A percentile compares a stretch with the other conserved stretches of the same genome.
Conservation (phyloP, 2,888 invertebrate genomes). For the Leucophenga maculata region DNA sequence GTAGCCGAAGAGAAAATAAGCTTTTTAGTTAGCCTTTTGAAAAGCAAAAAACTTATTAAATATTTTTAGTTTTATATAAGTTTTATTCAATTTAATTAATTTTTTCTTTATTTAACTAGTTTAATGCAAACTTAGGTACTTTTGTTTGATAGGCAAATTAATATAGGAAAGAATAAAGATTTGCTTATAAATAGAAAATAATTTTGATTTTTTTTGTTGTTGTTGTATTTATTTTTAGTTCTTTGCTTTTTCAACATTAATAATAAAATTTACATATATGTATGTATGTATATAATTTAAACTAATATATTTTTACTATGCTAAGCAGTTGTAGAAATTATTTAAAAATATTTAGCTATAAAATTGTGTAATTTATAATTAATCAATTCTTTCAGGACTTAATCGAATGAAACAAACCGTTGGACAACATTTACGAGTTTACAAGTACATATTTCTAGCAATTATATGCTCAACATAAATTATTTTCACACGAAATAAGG, state of each 20-base stretch:
- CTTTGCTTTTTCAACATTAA: neutral
- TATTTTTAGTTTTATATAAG: neutral
- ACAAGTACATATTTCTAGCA: neutral
- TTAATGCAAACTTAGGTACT: slow-evolving; percentile 21
- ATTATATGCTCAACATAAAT: slow-evolving; percentile 2
- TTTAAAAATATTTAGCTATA: slow-evolving; percentile 17
- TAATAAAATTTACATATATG: neutral
- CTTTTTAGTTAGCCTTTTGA: neutral
- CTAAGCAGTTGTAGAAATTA: slow-evolving; percentile 38
- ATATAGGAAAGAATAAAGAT: slow-evolving; percentile 4
- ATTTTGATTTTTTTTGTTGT: slow-evolving; percentile 3
- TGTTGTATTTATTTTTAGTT: too few species aligned
- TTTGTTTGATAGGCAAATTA: slow-evolving; percentile 8
- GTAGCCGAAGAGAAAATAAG: neutral
- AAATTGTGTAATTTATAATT: slow-evolving; percentile 8
- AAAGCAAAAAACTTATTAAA: neutral
- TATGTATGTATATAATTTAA: slow-evolving; percentile 46
- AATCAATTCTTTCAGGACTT: slow-evolving; percentile 14
- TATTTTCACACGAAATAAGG: slow-evolving; percentile 11
- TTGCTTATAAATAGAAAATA: neutral
- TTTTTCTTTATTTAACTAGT: neutral
- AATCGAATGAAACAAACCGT: neutral
- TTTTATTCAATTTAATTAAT: neutral
- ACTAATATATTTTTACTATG: slow-evolving; percentile 43
- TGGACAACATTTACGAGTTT: slow-evolving; percentile 10